These are phyloP conservation scores for Heterodera schachtii DNA, from an alignment of 1,140 invertebrate genomes.

Conservation along the genomic window DNA sequence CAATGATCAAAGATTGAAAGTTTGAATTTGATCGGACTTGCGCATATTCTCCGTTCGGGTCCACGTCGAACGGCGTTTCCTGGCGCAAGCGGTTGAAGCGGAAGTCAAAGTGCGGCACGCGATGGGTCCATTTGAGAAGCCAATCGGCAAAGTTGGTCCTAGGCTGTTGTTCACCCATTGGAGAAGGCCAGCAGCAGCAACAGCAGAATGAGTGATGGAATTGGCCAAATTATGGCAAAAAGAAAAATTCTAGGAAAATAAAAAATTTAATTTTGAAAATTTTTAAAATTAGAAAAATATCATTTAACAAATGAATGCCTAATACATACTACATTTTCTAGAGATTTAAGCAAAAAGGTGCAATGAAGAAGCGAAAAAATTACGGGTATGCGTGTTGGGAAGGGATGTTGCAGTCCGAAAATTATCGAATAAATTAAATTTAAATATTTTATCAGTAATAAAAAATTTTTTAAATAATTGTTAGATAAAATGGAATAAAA, in stretches of 20 bases:
- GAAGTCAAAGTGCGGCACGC: slow-evolving; percentile 38
- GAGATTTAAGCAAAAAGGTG: too few species aligned
- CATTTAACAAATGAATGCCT: too few species aligned
- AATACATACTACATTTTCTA: too few species aligned
- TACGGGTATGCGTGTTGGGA: too few species aligned
- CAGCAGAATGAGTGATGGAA: neutral
- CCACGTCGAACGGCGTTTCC: slow-evolving; percentile 33
- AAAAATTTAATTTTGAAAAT: neutral
- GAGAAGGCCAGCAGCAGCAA: neutral
- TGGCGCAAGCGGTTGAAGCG: slow-evolving; percentile 18
- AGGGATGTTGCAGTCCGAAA: too few species aligned
- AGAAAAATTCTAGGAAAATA: neutral
- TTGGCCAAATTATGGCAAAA: neutral
- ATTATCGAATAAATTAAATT: too few species aligned
- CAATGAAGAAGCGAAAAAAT: too few species aligned
- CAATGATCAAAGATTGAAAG: neutral
- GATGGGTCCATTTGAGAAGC: slow-evolving; percentile 27
- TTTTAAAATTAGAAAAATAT: too few species aligned
- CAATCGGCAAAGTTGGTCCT: slow-evolving; percentile 27
- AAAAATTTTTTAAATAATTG: too few species aligned
- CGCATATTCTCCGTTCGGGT: slow-evolving; percentile 39
- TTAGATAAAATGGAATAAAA: too few species aligned
- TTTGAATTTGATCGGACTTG: slow-evolving; percentile 19
- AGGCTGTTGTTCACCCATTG: neutral
- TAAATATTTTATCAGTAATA: too few species aligned